phyloP scores from a whole-genome alignment of 2,113 vertebrate species.

The Philantomba maxwellii region DNA sequence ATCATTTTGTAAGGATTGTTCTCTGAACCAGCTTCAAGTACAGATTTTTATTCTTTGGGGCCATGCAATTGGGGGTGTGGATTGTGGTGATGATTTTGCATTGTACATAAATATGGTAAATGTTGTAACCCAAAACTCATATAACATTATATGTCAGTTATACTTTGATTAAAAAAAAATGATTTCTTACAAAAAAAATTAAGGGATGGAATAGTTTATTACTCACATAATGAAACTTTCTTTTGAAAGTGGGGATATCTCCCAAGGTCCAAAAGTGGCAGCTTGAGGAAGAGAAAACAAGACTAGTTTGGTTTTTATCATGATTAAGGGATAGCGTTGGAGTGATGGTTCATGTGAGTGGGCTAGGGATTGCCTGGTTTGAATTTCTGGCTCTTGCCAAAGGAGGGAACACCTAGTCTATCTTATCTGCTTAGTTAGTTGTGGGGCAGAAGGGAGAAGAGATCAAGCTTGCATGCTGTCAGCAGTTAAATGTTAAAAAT shows the following conservation, averaged over 20 bases:
- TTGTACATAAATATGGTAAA: not conserved
- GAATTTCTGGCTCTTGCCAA: not conserved
- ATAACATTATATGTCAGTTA: not conserved
- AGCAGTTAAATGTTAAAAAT: not conserved
- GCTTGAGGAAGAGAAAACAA: not conserved
- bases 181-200: not conserved
- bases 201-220: not conserved
- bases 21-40: conserved; percentile 93
- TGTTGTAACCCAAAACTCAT: not conserved
- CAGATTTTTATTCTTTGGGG: conserved; percentile 79
- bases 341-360: not conserved
- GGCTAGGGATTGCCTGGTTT: not conserved
- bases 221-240: not conserved
- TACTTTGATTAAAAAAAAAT: not conserved
- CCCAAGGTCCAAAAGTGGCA: not conserved
- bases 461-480: not conserved
- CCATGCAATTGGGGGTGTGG: accelerated
- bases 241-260: not conserved
- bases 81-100: not conserved
- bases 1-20: conserved; percentile 93
- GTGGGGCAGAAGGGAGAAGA: not conserved
- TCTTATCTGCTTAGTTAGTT: not conserved
- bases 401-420: not conserved
- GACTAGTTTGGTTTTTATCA: not conserved
- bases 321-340: not conserved